A percentile compares a stretch with the other conserved stretches of the same genome.
These are phyloP conservation scores for Hemibagrus guttatus DNA, from an alignment of 2,797 vertebrate genomes.

Conservation along the genomic window DNA sequence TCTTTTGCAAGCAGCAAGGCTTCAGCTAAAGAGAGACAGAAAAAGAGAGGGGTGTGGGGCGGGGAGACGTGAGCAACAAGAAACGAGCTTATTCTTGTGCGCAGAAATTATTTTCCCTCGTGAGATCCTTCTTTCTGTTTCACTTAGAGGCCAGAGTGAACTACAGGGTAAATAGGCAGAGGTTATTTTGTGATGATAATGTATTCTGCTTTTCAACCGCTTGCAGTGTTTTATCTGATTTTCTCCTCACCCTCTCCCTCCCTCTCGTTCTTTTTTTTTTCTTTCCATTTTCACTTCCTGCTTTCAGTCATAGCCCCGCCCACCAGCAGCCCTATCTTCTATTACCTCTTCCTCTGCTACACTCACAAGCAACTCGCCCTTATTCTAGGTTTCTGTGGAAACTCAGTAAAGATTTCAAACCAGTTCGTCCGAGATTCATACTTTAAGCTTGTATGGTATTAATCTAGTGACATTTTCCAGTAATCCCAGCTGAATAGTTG, in stretches of 20 bases:
- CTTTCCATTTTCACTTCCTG: conserved; percentile 64
- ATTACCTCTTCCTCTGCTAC: conserved; percentile 52
- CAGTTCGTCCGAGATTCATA: neutral
- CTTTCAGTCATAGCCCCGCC: conserved; percentile 59
- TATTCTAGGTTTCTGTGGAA: conserved; percentile 26
- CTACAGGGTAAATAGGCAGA: conserved; percentile 52
- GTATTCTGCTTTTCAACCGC: conserved; percentile 59
- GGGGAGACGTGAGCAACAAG: conserved; percentile 52
- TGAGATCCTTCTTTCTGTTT: conserved; percentile 56
- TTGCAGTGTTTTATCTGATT: conserved; percentile 61
- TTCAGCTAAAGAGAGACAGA: conserved; percentile 60
- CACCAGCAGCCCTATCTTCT: conserved; percentile 56
- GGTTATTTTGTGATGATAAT: conserved; percentile 59
- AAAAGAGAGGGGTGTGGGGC: conserved; percentile 62
- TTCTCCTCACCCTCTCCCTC: conserved; percentile 52
- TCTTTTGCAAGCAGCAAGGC: conserved; percentile 67
- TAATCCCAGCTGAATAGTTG: neutral
- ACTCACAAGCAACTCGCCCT: conserved; percentile 53
- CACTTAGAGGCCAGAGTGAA: conserved; percentile 50
- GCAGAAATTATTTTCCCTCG: conserved; percentile 65
- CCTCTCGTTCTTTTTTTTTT: conserved; percentile 43
- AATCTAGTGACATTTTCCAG: neutral
- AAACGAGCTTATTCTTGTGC: conserved; percentile 57
- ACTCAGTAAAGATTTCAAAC: neutral
- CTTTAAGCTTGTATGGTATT: neutral